Conservation (phyloP, 2,113 vertebrate genomes). For the Vulpes ferrilata region DNA sequence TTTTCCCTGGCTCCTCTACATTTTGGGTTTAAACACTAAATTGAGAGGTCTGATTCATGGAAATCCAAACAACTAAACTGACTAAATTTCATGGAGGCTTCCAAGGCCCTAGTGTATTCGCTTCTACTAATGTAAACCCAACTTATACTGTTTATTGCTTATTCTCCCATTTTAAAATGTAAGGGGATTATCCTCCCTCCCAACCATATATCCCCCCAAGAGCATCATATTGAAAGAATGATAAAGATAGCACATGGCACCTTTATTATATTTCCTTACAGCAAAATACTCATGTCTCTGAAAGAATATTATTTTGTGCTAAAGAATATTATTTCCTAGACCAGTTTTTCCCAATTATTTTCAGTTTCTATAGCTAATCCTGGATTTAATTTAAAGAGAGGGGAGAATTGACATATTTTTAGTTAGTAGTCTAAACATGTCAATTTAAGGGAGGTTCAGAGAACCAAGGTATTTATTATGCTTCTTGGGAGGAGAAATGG, state of each 20-base stretch:
- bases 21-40: constrained; percentile 5
- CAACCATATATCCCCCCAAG: background rate
- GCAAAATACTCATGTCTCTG: background rate
- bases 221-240: background rate
- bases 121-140: background rate
- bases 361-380: constrained; percentile 22
- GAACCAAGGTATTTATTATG: constrained; percentile 59
- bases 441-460: constrained; percentile 11
- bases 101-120: background rate
- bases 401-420: constrained; percentile 59
- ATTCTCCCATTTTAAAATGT: background rate
- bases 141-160: background rate
- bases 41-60: background rate
- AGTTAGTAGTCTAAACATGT: constrained; percentile 52
- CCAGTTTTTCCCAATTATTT: constrained; percentile 40
- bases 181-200: background rate
- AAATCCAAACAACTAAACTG: background rate
- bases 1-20: background rate
- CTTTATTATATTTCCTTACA: constrained; percentile 12
- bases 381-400: constrained; percentile 54
- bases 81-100: background rate
- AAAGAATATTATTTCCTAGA: constrained; percentile 32
- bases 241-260: background rate
- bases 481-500: background rate
- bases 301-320: constrained; percentile 38